Percentiles rank a stretch among this genome's conserved stretches.
Evolutionary conservation across 2,797 vertebrate genomes (phyloP).

Genomic region (Anguilla pacifica): DNA sequence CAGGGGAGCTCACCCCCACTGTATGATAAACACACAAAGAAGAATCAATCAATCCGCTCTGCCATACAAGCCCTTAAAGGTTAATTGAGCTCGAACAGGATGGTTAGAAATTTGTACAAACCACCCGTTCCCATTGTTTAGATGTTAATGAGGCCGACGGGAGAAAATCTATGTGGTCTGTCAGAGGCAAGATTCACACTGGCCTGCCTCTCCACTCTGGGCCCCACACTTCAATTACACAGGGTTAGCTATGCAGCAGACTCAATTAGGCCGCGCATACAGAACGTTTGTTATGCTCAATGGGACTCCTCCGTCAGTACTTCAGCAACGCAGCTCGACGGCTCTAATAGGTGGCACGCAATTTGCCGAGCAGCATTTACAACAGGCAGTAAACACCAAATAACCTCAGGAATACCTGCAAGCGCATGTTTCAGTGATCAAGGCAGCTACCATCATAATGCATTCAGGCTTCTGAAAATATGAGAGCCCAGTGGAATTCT

Average conservation of each 20-base stretch:
- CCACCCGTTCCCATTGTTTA: neutral
- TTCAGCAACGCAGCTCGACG: neutral
- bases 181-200: slow-evolving; percentile 2
- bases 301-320: neutral
- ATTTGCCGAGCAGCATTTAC: too few relatives aligned
- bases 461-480: neutral
- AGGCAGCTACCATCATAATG: neutral
- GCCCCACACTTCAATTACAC: neutral
- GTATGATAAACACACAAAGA: neutral
- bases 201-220: neutral
- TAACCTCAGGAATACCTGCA: neutral
- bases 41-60: neutral
- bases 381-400: neutral
- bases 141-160: slow-evolving; percentile 3
- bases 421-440: neutral
- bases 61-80: neutral
- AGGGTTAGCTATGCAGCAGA: neutral
- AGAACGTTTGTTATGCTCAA: neutral
- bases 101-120: neutral
- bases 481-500: neutral
- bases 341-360: neutral
- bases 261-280: neutral
- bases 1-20: neutral
- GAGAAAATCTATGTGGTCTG: slow-evolving; percentile 15
- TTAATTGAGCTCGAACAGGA: slow-evolving; percentile 10